Evolutionary conservation across 2,113 vertebrate species (phyloP).

Genomic region (Nesogale talazaci): DNA sequence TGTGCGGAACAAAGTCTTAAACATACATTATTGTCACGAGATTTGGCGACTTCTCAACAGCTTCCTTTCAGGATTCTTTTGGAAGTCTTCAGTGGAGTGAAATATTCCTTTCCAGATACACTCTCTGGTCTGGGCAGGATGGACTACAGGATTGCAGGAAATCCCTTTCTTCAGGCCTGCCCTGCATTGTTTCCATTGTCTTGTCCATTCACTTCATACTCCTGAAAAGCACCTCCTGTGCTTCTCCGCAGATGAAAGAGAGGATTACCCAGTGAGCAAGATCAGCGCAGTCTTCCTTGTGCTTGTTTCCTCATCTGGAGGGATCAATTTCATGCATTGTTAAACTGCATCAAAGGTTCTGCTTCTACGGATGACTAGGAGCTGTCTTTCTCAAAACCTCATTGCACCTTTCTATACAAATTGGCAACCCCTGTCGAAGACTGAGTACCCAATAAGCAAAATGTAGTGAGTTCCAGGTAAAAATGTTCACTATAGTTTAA

Average conservation of each 20-base stretch:
- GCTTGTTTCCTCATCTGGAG: background rate
- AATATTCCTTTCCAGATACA: background rate
- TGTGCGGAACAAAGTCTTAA: background rate
- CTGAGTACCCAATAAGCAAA: too few species aligned
- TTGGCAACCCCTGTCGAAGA: too few species aligned
- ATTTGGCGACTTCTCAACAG: constrained; percentile 11
- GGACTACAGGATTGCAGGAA: background rate
- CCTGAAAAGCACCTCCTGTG: background rate
- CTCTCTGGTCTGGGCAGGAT: background rate
- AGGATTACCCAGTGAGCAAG: background rate
- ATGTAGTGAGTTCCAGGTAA: too few species aligned
- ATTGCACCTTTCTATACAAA: background rate
- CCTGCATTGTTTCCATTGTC: background rate
- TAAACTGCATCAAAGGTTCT: background rate
- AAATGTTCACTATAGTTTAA: too few species aligned
- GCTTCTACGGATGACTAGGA: background rate
- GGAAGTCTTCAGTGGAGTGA: background rate
- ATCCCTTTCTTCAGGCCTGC: background rate
- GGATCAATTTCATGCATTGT: background rate
- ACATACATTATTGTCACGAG: background rate
- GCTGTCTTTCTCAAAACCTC: background rate
- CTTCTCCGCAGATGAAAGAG: background rate
- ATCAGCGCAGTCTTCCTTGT: background rate
- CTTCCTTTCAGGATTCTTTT: background rate
- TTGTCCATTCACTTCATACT: background rate